Conservation (phyloP, 2,113 vertebrate genomes). For the Carassius gibelio region DNA sequence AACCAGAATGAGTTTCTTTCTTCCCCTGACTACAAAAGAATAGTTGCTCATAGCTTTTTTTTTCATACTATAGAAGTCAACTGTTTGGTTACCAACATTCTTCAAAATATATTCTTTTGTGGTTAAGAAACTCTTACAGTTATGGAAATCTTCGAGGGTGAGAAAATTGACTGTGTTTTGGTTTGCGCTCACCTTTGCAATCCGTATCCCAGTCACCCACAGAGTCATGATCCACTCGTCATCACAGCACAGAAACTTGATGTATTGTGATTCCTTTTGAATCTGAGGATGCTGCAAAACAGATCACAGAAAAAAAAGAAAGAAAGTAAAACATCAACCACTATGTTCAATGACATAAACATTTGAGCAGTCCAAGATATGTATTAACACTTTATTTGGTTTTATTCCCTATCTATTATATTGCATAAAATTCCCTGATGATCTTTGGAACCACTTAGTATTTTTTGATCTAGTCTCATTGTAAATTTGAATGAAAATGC, state of each 20-base stretch:
- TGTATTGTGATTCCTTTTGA: constrained; percentile 97
- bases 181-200: constrained; percentile 86
- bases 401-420: not conserved
- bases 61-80: no score
- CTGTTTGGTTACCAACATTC: no score
- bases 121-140: no score
- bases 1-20: no score
- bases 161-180: not conserved
- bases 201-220: constrained; percentile 93
- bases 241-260: constrained; percentile 80
- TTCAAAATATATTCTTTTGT: no score
- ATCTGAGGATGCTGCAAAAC: constrained; percentile 91
- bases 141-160: no score
- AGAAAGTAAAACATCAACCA: constrained; percentile 1
- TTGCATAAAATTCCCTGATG: no score
- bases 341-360: not conserved
- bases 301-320: constrained; percentile 35
- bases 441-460: no score
- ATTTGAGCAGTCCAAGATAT: not conserved
- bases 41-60: no score
- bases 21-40: no score
- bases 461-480: no score
- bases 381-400: not conserved
- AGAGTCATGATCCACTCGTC: constrained; percentile 81
- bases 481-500: no score